Conservation (phyloP, 2,888 invertebrate species). For the Diadegma fenestrale region DNA sequence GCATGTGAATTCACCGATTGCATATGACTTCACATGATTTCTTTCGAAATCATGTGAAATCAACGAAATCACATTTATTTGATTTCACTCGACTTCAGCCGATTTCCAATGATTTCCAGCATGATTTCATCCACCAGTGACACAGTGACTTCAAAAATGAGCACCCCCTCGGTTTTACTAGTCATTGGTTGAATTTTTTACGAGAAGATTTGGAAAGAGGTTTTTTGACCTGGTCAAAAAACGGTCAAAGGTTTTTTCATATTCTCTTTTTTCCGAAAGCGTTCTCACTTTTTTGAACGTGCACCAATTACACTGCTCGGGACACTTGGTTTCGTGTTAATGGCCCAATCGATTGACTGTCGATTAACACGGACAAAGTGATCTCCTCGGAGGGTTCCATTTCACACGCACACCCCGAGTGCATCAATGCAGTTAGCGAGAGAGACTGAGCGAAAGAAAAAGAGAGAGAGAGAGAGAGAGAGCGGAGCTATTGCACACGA, state of each 20-base stretch:
- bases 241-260: no score
- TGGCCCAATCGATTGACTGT: slow-evolving; percentile 72
- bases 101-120: no score
- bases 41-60: no score
- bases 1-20: no score
- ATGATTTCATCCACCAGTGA: no score
- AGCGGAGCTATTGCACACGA: slow-evolving; percentile 38
- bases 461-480: slow-evolving; percentile 2
- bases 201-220: neutral
- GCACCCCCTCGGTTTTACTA: no score
- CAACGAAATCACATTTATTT: no score
- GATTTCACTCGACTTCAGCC: no score
- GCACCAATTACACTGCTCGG: slow-evolving; percentile 8
- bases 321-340: slow-evolving; percentile 62
- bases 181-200: no score
- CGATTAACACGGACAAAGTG: slow-evolving; percentile 73
- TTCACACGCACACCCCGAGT: slow-evolving; percentile 27
- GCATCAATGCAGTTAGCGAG: slow-evolving; percentile 13
- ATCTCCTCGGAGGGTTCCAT: slow-evolving; percentile 61
- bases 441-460: neutral
- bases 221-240: no score
- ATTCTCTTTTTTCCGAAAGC: neutral
- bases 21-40: no score
- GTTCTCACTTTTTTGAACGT: neutral
- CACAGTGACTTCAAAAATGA: no score